Evolutionary conservation across 2,113 vertebrate genomes (phyloP).

Genomic region (Calyptomena viridis): DNA sequence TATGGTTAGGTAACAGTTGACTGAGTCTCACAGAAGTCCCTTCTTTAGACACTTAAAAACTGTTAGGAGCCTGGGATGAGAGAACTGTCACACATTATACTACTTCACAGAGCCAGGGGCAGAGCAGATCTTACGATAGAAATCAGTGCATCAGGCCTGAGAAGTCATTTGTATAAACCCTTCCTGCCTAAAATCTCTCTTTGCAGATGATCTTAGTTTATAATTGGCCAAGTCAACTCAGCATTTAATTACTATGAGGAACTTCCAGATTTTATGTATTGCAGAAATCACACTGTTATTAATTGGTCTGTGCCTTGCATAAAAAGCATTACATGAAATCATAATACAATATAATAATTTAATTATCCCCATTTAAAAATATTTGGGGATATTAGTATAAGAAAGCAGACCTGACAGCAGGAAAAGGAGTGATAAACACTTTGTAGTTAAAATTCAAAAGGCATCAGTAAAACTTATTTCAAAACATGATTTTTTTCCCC

Average conservation of each 20-base stretch:
- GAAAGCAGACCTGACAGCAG: not conserved
- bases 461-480: not conserved
- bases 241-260: not conserved
- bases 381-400: not conserved
- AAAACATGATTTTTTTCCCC: rapidly evolving
- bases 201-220: not conserved
- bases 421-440: not conserved
- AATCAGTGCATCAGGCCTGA: not conserved
- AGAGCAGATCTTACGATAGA: not conserved
- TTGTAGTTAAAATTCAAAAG: not conserved
- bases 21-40: not conserved
- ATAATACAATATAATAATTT: not conserved
- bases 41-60: not conserved
- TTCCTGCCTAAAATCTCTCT: not conserved
- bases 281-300: not conserved
- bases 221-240: not conserved
- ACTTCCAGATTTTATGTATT: not conserved
- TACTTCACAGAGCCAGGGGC: not conserved
- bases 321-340: not conserved
- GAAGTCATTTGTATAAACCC: not conserved
- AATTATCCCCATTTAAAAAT: not conserved
- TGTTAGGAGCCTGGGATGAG: not conserved
- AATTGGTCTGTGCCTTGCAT: not conserved
- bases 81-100: not conserved
- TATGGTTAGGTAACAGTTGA: not conserved